Percentiles rank a stretch among this genome's conserved stretches.
phyloP scores from a whole-genome alignment of 2,113 vertebrate species.

The Scartelaos histophorus region DNA sequence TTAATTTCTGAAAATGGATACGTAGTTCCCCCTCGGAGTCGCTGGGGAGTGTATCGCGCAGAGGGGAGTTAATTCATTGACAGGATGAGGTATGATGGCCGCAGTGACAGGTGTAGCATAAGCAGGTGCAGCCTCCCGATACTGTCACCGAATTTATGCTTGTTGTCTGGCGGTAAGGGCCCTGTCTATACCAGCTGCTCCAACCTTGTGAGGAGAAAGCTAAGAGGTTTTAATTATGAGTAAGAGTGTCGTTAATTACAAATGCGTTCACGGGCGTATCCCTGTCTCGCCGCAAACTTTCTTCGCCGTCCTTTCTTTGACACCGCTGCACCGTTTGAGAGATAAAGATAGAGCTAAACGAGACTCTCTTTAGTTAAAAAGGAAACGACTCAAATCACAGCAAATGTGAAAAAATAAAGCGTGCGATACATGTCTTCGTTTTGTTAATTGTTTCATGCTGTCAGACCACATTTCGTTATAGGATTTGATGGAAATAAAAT shows the following conservation, averaged over 20 bases:
- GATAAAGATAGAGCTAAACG: not conserved
- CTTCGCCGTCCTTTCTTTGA: constrained; percentile 55
- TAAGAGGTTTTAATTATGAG: constrained; percentile 98
- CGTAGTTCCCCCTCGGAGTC: constrained; percentile 77
- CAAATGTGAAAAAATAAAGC: not conserved
- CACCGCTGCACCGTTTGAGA: constrained; percentile 25
- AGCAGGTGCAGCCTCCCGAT: constrained; percentile 86
- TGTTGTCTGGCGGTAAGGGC: constrained; percentile 76
- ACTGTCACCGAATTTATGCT: constrained; percentile 90
- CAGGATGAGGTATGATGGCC: constrained; percentile 88
- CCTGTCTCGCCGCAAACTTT: constrained; percentile 67
- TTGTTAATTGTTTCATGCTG: not conserved
- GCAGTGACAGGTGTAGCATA: constrained; percentile 83
- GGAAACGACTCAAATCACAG: not conserved
- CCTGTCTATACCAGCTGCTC: constrained; percentile 84
- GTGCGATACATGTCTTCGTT: no score
- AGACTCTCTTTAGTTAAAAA: not conserved
- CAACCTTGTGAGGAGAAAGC: constrained; percentile 87
- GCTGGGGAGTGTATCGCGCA: constrained; percentile 76
- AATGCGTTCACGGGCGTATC: constrained; percentile 68
- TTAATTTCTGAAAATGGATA: constrained; percentile 87
- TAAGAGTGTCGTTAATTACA: constrained; percentile 89
- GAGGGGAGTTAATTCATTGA: constrained; percentile 91
- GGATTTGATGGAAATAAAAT: not conserved
- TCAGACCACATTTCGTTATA: not conserved